phyloP scores from a whole-genome alignment of 2,113 vertebrate genomes.

The Petrocephalus microphthalmus region DNA sequence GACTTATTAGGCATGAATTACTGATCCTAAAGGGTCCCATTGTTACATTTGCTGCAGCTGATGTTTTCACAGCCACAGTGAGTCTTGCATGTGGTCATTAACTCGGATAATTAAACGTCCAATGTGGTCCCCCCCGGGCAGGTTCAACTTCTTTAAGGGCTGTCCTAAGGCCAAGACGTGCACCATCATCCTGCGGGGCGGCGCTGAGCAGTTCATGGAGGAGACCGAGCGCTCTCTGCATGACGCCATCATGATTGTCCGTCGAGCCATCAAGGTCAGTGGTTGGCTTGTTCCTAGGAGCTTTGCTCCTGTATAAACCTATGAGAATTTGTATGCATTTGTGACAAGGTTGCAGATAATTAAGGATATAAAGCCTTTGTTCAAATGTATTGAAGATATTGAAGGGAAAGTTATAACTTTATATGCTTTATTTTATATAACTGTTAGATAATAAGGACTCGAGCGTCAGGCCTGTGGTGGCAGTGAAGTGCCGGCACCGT shows the following conservation, averaged over 20 bases:
- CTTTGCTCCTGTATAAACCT: not conserved
- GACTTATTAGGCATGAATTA: not conserved
- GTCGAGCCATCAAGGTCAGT: constrained; percentile 89
- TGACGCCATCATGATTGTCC: constrained; percentile 97
- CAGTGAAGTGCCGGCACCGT: not conserved
- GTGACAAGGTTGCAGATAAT: not conserved
- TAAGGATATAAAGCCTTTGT: not conserved
- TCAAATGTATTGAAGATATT: no score
- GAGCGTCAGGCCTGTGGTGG: not conserved
- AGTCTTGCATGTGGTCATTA: not conserved
- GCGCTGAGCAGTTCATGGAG: constrained; percentile 95
- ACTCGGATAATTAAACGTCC: not conserved
- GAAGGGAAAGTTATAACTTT: no score
- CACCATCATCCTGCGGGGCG: constrained; percentile 89
- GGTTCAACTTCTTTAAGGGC: constrained; percentile 93
- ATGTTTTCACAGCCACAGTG: not conserved
- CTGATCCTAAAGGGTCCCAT: not conserved
- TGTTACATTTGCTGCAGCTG: not conserved
- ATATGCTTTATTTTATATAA: no score
- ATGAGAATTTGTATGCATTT: not conserved
- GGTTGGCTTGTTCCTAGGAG: not conserved
- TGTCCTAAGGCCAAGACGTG: constrained; percentile 91
- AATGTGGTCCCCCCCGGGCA: constrained; percentile 36
- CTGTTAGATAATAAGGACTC: not conserved
- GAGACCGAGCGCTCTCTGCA: constrained; percentile 94